Conservation (phyloP, 2,113 vertebrate genomes). For the Paramisgurnus dabryanus region DNA sequence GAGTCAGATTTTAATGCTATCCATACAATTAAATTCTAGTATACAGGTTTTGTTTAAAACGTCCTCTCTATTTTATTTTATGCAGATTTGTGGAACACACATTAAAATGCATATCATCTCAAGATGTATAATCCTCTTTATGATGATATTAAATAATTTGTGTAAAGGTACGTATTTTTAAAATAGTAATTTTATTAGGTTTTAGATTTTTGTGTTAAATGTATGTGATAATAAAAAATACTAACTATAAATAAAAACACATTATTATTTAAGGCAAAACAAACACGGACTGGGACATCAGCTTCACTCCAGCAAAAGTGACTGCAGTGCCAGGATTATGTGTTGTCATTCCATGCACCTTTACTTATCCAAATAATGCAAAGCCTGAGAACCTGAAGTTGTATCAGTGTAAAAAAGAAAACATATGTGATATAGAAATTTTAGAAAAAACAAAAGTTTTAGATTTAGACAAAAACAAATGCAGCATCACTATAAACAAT, state of each 20-base stretch:
- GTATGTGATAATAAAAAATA: too few species aligned
- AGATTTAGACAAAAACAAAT: background rate
- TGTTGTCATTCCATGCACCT: background rate
- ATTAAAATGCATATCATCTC: background rate
- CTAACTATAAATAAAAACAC: too few species aligned
- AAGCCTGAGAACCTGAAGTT: background rate
- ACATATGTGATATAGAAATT: fast-evolving
- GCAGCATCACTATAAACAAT: background rate
- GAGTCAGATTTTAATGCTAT: background rate
- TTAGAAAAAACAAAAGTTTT: background rate
- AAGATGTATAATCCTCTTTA: background rate
- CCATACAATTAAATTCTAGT: background rate
- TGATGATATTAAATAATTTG: background rate
- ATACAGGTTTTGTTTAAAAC: background rate
- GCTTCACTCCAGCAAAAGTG: background rate
- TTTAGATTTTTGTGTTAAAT: too few species aligned
- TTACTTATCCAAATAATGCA: background rate
- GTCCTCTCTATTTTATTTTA: background rate
- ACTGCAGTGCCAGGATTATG: slow-evolving; percentile 14
- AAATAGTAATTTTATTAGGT: background rate
- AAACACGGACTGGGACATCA: background rate
- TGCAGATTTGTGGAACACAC: slow-evolving; percentile 9
- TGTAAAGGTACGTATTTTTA: background rate
- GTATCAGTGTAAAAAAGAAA: fast-evolving
- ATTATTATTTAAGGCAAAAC: background rate